phyloP scores from a whole-genome alignment of 2,888 invertebrate genomes.

The Mongoloraphidia duomilia region DNA sequence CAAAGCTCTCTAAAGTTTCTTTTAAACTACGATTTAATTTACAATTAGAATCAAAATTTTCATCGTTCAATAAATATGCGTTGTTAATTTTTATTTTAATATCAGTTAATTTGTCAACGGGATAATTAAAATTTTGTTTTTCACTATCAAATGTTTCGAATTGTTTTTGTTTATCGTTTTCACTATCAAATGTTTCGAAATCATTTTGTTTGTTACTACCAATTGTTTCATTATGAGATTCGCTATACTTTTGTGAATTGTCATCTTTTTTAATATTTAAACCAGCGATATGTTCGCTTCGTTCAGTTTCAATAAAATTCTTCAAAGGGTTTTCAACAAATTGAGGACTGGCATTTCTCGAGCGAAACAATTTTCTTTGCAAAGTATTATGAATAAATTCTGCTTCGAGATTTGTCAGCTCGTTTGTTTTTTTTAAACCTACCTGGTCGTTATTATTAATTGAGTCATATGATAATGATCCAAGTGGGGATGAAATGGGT shows the following conservation, averaged over 20 bases:
- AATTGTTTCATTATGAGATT: no score
- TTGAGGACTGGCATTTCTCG: constrained; percentile 33
- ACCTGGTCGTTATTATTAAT: constrained; percentile 17
- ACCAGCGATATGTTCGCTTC: no score
- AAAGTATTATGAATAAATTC: constrained; percentile 27
- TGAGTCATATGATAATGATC: no score
- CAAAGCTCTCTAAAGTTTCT: no score
- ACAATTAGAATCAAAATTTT: background rate
- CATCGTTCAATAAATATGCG: background rate
- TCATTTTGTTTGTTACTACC: no score
- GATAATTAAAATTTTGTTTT: background rate
- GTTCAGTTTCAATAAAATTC: constrained; percentile 18
- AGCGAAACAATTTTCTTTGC: constrained; percentile 32
- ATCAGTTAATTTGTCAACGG: background rate
- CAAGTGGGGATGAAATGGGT: no score
- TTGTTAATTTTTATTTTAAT: background rate
- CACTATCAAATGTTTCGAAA: no score
- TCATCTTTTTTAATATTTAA: background rate
- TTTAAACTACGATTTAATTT: no score
- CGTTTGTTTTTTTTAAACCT: constrained; percentile 21
- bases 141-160: background rate
- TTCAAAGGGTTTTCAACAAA: constrained; percentile 40
- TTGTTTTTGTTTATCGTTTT: background rate
- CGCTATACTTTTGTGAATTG: no score
- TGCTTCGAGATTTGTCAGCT: constrained; percentile 26